These are phyloP conservation scores for Takifugu rubripes DNA, from an alignment of 2,797 vertebrate genomes.

Conservation along the genomic window DNA sequence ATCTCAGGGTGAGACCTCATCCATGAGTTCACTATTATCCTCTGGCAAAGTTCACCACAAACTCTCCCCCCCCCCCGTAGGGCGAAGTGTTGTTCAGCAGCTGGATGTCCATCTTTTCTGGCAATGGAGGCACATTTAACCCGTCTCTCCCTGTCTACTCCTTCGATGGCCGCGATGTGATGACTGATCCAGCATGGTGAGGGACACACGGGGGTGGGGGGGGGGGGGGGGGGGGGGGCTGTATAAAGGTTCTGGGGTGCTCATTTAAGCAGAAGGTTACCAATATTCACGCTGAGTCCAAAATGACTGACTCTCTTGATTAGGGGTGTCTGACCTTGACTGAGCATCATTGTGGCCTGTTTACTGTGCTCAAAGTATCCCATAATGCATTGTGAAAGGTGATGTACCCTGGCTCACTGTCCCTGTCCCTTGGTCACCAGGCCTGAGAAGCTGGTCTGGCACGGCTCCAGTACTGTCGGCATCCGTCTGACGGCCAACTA, in stretches of 20 bases:
- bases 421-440: conserved; percentile 54
- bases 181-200: conserved; percentile 87
- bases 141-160: conserved; percentile 85
- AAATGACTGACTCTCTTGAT: too few relatives aligned
- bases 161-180: conserved; percentile 87
- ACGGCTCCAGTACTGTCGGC: conserved; percentile 83
- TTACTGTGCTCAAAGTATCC: too few relatives aligned
- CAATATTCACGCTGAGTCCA: too few relatives aligned
- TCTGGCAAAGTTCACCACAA: neutral
- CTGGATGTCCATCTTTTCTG: conserved; percentile 90
- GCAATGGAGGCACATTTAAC: conserved; percentile 82
- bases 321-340: too few relatives aligned
- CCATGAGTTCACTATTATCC: neutral
- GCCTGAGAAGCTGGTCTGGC: conserved; percentile 93
- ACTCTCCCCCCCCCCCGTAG: conserved; percentile 50
- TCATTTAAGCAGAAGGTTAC: too few relatives aligned
- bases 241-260: too few relatives aligned
- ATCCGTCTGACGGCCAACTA: conserved; percentile 86
- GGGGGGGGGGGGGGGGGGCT: neutral
- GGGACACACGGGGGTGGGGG: conserved; percentile 24
- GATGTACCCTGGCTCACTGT: neutral
- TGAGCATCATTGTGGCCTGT: too few relatives aligned
- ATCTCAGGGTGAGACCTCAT: conserved; percentile 82
- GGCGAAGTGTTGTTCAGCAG: conserved; percentile 86
- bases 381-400: too few relatives aligned